Conservation (phyloP, 2,797 vertebrate genomes). For the Pteronotus mesoamericanus region DNA sequence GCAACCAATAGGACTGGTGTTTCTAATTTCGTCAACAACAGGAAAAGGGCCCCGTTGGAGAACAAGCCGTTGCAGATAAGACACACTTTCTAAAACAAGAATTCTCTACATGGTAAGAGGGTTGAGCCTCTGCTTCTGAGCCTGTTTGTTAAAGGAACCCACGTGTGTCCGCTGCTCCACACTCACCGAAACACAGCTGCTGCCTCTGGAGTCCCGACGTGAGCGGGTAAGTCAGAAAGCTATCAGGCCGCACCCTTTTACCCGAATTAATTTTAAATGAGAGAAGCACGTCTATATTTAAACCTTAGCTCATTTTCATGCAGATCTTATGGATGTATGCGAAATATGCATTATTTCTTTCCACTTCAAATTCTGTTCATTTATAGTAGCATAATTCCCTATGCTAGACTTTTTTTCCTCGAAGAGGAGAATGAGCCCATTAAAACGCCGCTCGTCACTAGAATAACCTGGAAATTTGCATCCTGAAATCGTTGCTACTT, state of each 20-base stretch:
- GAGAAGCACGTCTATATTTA: background rate
- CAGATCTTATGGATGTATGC: background rate
- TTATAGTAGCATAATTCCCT: slow-evolving; percentile 19
- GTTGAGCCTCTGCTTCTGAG: background rate
- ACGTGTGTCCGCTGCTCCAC: background rate
- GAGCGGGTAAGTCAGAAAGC: slow-evolving; percentile 39
- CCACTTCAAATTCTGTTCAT: slow-evolving; percentile 25
- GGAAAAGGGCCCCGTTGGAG: background rate
- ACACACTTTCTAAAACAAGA: background rate
- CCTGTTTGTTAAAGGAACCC: slow-evolving; percentile 1
- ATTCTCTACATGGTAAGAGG: background rate
- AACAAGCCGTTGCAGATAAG: background rate
- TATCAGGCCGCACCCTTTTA: background rate
- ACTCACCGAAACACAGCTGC: background rate
- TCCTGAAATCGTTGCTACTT: background rate
- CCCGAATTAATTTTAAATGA: slow-evolving; percentile 37
- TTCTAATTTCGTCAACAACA: background rate
- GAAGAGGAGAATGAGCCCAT: slow-evolving; percentile 28
- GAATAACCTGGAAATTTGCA: background rate
- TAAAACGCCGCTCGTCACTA: background rate
- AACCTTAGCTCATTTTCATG: slow-evolving; percentile 44
- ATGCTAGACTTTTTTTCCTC: background rate
- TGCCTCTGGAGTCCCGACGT: too few relatives aligned
- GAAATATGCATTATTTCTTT: background rate
- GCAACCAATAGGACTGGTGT: background rate